Percentiles rank a stretch among this genome's conserved stretches.
Evolutionary conservation across 2,888 invertebrate genomes (phyloP).

Genomic region (Lepetodrilus schrolli): DNA sequence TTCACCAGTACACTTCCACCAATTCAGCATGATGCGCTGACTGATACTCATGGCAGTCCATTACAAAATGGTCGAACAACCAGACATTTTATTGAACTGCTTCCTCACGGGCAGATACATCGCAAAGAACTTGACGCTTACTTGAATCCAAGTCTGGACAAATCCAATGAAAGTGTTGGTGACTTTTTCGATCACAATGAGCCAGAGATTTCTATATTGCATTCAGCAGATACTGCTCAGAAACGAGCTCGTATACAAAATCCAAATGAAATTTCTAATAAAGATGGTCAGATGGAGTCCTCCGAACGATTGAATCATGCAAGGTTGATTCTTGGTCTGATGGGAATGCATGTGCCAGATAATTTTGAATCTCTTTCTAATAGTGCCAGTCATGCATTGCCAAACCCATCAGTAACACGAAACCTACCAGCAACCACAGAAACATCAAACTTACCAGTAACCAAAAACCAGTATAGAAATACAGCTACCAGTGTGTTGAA

Average conservation of each 20-base stretch:
- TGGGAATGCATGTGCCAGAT: background rate
- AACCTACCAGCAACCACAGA: background rate
- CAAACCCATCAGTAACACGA: too few relatives aligned
- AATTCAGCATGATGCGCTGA: background rate
- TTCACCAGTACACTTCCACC: background rate
- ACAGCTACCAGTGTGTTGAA: background rate
- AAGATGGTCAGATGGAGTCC: background rate
- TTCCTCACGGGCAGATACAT: background rate
- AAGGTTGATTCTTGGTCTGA: background rate
- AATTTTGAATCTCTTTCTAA: background rate
- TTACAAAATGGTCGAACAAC: background rate
- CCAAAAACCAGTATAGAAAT: background rate
- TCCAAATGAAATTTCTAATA: background rate
- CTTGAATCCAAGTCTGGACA: background rate
- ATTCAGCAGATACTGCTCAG: background rate
- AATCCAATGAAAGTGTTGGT: background rate
- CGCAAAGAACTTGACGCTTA: slow-evolving; percentile 8
- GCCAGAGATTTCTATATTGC: too few relatives aligned
- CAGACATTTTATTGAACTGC: background rate
- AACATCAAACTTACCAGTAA: background rate
- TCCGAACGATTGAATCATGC: slow-evolving; percentile 13
- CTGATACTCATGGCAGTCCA: background rate
- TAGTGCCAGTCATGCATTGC: background rate
- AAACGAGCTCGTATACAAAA: background rate
- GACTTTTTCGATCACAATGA: background rate